These are phyloP conservation scores for Nycticryphes semicollaris DNA, from an alignment of 2,113 vertebrate species.

Conservation along the genomic window DNA sequence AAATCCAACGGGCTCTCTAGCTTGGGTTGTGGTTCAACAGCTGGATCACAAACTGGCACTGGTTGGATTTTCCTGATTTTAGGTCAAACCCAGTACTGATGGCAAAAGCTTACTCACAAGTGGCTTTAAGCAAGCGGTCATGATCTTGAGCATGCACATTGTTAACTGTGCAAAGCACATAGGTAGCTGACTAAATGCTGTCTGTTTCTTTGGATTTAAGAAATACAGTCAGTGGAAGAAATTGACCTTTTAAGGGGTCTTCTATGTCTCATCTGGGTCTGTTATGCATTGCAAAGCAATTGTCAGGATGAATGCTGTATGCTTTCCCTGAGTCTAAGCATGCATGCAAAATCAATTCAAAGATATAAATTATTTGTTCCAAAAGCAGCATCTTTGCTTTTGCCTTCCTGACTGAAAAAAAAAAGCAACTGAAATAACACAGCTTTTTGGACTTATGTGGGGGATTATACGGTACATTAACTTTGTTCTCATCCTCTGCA, in stretches of 20 bases:
- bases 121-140: background rate
- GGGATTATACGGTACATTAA: background rate
- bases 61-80: background rate
- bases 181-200: background rate
- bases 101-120: background rate
- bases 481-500: constrained; percentile 15
- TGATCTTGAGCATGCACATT: background rate
- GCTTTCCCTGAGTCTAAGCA: background rate
- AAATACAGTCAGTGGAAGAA: background rate
- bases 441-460: background rate
- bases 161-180: background rate
- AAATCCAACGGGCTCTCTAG: background rate
- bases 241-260: background rate
- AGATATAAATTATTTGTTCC: constrained; percentile 1
- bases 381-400: background rate
- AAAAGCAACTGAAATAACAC: background rate
- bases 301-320: background rate
- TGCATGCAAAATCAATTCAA: background rate
- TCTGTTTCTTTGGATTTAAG: background rate
- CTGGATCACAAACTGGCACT: background rate
- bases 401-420: background rate
- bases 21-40: background rate
- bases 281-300: background rate
- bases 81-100: background rate
- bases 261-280: background rate